phyloP scores from a whole-genome alignment of 2,888 invertebrate genomes.

The Cryptophagus acutangulus region DNA sequence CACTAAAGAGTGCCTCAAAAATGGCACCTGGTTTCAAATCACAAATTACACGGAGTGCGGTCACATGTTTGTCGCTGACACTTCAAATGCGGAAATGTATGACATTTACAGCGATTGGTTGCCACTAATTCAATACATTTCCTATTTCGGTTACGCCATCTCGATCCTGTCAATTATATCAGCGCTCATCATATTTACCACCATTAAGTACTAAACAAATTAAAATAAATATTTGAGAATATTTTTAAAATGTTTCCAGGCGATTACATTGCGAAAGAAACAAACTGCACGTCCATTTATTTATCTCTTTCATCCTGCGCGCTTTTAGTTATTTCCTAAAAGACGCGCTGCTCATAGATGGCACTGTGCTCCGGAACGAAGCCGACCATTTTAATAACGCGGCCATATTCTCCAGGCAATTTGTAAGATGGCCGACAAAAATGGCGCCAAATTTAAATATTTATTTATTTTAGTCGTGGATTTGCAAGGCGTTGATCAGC shows the following conservation, averaged over 20 bases:
- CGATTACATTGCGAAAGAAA: conserved; percentile 62
- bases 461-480: conserved; percentile 52
- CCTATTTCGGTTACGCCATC: conserved; percentile 53
- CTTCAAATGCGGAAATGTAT: no score
- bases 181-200: conserved; percentile 51
- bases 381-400: conserved; percentile 42
- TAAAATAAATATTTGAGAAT: neutral
- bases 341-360: conserved; percentile 53
- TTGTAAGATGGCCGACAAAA: neutral
- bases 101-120: conserved; percentile 47
- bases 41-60: conserved; percentile 51
- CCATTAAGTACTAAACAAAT: conserved; percentile 48
- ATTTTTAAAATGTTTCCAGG: conserved; percentile 42
- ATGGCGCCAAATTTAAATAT: neutral
- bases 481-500: conserved; percentile 59
- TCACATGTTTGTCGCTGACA: conserved; percentile 8
- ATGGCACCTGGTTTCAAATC: conserved; percentile 49
- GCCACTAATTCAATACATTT: conserved; percentile 50
- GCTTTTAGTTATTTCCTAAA: conserved; percentile 57
- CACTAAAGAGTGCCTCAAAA: conserved; percentile 48
- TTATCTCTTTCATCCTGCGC: conserved; percentile 60
- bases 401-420: conserved; percentile 37
- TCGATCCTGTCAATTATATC: conserved; percentile 51
- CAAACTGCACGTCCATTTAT: conserved; percentile 62
- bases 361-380: conserved; percentile 48